Conservation (phyloP, 1,140 invertebrate species). For the Elysia chlorotica region DNA sequence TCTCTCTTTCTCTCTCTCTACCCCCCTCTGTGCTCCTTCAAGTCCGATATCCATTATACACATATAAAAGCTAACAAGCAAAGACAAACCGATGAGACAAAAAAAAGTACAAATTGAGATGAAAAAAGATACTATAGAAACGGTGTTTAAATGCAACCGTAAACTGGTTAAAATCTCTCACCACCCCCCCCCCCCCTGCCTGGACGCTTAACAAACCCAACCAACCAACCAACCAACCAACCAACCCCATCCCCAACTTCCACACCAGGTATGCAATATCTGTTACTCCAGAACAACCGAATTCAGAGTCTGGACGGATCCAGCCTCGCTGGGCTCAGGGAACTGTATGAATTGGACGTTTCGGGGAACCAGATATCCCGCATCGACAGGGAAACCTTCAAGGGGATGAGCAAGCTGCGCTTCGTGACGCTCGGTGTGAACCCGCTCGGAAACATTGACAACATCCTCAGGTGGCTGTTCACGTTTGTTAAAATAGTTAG, state of each 20-base stretch:
- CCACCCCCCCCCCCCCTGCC: too few species aligned
- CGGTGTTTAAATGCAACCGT: too few species aligned
- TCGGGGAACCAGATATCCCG: conserved; percentile 76
- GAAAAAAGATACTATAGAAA: too few species aligned
- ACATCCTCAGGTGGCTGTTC: conserved; percentile 19
- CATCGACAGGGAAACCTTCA: conserved; percentile 74
- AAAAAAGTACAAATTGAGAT: too few species aligned
- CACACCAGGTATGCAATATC: conserved; percentile 69
- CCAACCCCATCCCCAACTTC: too few species aligned
- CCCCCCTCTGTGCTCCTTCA: neutral
- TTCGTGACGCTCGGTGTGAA: conserved; percentile 70
- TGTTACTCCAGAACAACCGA: conserved; percentile 75
- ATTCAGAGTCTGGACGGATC: conserved; percentile 67
- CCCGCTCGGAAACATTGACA: conserved; percentile 43
- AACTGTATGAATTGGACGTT: conserved; percentile 79
- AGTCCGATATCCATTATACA: too few species aligned
- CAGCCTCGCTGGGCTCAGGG: conserved; percentile 69
- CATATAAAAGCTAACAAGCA: too few species aligned
- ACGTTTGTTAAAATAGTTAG: too few species aligned
- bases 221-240: conserved; percentile 6
- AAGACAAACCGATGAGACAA: too few species aligned
- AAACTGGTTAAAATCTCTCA: too few species aligned
- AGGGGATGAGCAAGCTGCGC: conserved; percentile 76
- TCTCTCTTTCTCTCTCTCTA: neutral
- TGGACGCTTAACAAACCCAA: neutral